Conservation (phyloP, 2,113 vertebrate genomes). For the Chaetura pelagica region DNA sequence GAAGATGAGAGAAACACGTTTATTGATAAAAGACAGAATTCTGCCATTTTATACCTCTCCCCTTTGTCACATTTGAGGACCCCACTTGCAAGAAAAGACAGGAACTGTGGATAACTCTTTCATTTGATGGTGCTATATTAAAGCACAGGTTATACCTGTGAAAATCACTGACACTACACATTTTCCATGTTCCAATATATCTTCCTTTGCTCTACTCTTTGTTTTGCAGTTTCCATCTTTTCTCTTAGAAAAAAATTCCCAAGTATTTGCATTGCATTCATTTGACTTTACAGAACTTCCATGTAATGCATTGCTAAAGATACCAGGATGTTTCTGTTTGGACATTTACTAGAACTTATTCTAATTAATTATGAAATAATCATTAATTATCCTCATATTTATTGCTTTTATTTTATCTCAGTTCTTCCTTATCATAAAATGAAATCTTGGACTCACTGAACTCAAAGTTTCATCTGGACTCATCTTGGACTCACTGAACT, state of each 20-base stretch:
- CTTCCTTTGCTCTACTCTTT: background rate
- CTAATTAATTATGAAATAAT: background rate
- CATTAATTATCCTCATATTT: background rate
- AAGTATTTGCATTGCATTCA: background rate
- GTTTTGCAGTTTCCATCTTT: background rate
- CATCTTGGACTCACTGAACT: background rate
- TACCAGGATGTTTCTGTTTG: background rate
- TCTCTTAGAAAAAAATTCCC: background rate
- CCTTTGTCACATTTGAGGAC: background rate
- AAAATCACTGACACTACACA: background rate
- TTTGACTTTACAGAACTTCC: background rate
- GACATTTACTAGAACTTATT: background rate
- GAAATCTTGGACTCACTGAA: background rate
- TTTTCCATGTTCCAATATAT: background rate
- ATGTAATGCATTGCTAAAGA: background rate
- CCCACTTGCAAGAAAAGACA: background rate
- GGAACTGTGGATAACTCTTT: background rate
- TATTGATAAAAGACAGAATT: background rate
- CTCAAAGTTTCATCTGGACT: background rate
- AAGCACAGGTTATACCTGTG: background rate
- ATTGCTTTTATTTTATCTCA: background rate
- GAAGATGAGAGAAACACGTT: background rate
- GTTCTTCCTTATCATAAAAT: background rate
- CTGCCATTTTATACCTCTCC: background rate
- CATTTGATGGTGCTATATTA: background rate